Percentiles rank a stretch among this genome's conserved stretches.
These are phyloP conservation scores for Uloborus plumipes DNA, from an alignment of 2,888 invertebrate genomes.

Conservation along the genomic window DNA sequence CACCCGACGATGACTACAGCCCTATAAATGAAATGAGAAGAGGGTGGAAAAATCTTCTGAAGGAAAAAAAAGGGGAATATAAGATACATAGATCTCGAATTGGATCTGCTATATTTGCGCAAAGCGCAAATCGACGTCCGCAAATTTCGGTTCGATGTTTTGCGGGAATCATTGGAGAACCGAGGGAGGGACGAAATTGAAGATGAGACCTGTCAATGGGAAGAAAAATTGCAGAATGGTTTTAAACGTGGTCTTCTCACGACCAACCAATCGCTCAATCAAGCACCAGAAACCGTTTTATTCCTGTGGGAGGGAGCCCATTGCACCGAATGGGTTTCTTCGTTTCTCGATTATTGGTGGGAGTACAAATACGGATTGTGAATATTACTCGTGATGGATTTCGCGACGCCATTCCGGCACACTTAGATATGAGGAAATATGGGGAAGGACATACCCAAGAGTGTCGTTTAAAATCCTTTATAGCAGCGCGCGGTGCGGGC, in stretches of 20 bases:
- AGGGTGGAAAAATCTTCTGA: not conserved
- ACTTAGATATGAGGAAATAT: slow-evolving; percentile 49
- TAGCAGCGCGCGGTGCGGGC: not conserved
- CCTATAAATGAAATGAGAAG: slow-evolving; percentile 42
- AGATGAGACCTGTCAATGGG: slow-evolving; percentile 47
- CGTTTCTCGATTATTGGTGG: slow-evolving; percentile 51
- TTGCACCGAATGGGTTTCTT: slow-evolving; percentile 22
- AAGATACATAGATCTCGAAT: slow-evolving; percentile 58
- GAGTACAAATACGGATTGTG: slow-evolving; percentile 56
- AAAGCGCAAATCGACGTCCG: slow-evolving; percentile 64
- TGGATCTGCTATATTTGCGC: slow-evolving; percentile 50
- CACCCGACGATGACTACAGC: slow-evolving; percentile 20
- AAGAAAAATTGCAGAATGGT: slow-evolving; percentile 56
- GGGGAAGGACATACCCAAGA: slow-evolving; percentile 35
- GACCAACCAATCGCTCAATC: slow-evolving; percentile 31
- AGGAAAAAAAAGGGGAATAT: slow-evolving; percentile 29
- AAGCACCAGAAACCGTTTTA: slow-evolving; percentile 13
- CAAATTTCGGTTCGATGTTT: slow-evolving; percentile 58
- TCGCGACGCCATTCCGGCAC: slow-evolving; percentile 28
- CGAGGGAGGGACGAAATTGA: slow-evolving; percentile 17
- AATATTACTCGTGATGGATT: slow-evolving; percentile 56
- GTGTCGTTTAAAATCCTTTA: slow-evolving; percentile 52
- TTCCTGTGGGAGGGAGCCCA: slow-evolving; percentile 37
- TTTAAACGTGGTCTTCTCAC: slow-evolving; percentile 31
- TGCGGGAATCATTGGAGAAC: slow-evolving; percentile 29